Percentiles rank a stretch among this genome's conserved stretches.
These are phyloP conservation scores for Elysia chlorotica DNA, from an alignment of 1,140 invertebrate genomes.

Conservation along the genomic window DNA sequence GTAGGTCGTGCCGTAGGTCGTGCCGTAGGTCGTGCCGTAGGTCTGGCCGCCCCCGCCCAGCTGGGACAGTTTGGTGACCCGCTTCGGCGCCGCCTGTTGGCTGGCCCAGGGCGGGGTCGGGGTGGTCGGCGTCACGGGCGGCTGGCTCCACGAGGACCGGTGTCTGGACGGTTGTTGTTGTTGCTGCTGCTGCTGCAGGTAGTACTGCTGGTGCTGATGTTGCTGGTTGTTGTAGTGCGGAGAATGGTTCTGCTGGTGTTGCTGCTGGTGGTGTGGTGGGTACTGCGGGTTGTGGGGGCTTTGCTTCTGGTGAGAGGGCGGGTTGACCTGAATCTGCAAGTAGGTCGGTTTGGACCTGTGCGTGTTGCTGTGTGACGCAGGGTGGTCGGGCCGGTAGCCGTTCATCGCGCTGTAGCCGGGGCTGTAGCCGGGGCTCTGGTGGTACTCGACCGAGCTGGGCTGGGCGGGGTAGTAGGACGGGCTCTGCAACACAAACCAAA, in stretches of 20 bases:
- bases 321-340: too few species aligned
- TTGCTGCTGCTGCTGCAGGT: background rate
- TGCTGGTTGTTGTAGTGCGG: background rate
- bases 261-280: background rate
- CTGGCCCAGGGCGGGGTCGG: constrained; percentile 23
- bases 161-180: background rate
- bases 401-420: too few species aligned
- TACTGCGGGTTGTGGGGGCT: background rate
- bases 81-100: constrained; percentile 24
- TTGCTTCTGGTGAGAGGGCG: background rate
- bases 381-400: too few species aligned
- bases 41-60: constrained; percentile 23
- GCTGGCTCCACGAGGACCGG: constrained; percentile 13
- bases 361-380: too few species aligned
- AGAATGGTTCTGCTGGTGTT: background rate
- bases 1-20: constrained; percentile 15
- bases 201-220: background rate
- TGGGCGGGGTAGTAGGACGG: constrained; percentile 9
- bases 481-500: too few species aligned
- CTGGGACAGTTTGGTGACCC: constrained; percentile 25
- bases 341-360: too few species aligned
- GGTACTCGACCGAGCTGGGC: too few species aligned
- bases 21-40: constrained; percentile 15
- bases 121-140: constrained; percentile 10
- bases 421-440: too few species aligned